Percentiles rank a stretch among this genome's conserved stretches.
phyloP scores from a whole-genome alignment of 2,797 vertebrate species.

The Eutrigla gurnardus region DNA sequence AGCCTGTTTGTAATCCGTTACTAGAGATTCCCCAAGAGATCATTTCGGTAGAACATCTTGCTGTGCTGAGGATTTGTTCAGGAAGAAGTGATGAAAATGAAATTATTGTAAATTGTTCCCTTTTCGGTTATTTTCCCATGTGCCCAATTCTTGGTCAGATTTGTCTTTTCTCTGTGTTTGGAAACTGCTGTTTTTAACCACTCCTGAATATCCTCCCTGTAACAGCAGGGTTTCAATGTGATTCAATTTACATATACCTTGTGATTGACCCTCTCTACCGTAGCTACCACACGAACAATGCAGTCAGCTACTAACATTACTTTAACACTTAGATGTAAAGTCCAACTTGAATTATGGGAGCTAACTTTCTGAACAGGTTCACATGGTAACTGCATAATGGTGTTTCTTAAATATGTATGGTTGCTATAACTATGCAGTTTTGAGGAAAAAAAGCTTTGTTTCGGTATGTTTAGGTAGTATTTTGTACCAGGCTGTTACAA shows the following conservation, averaged over 20 bases:
- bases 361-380: too few species aligned
- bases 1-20: not conserved
- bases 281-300: too few species aligned
- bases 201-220: constrained; percentile 14
- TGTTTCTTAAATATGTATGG: not conserved
- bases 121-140: constrained; percentile 1
- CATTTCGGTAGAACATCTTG: not conserved
- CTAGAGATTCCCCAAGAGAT: not conserved
- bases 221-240: constrained; percentile 35
- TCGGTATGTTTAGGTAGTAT: not conserved
- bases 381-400: not conserved
- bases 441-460: not conserved
- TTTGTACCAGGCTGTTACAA: not conserved
- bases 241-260: not conserved
- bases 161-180: constrained; percentile 6
- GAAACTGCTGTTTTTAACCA: constrained; percentile 20
- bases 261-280: too few species aligned
- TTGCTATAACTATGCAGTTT: constrained; percentile 2
- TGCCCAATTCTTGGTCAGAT: not conserved
- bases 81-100: not conserved
- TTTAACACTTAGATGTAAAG: too few species aligned
- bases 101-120: not conserved
- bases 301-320: too few species aligned
- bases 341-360: too few species aligned
- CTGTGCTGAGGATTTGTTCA: not conserved